These are phyloP conservation scores for Platysteira castanea DNA, from an alignment of 2,113 vertebrate species.

Conservation along the genomic window DNA sequence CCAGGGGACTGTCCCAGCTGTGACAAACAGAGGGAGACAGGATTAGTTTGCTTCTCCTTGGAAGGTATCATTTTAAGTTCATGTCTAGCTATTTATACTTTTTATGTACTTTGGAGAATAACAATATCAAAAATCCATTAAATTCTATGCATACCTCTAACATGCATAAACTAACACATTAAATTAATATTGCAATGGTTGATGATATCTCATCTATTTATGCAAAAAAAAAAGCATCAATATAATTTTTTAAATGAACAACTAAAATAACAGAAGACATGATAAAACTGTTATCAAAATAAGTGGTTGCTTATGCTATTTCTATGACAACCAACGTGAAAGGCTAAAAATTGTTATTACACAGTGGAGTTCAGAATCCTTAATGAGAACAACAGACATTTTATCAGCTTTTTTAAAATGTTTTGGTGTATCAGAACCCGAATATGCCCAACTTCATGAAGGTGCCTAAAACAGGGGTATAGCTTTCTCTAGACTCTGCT, in stretches of 20 bases:
- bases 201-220: background rate
- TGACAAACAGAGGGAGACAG: background rate
- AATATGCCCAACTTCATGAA: background rate
- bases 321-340: constrained; percentile 33
- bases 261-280: constrained; percentile 14
- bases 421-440: background rate
- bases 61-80: background rate
- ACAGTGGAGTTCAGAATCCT: background rate
- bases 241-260: constrained; percentile 3
- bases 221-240: background rate
- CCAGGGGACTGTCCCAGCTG: constrained; percentile 40
- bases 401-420: background rate
- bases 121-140: background rate
- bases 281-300: constrained; percentile 34
- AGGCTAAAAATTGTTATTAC: constrained; percentile 33
- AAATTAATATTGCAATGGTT: background rate
- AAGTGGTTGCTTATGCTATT: constrained; percentile 27
- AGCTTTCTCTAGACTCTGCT: background rate
- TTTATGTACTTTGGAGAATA: background rate
- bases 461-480: background rate
- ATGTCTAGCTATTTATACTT: background rate
- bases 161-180: background rate
- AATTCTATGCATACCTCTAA: background rate
- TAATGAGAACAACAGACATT: background rate
- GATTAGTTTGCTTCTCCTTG: background rate